Evolutionary conservation across 2,113 vertebrate species (phyloP), one percentile per base, ranked within the genome.

Genomic region (Atherinomorus stipes): DNA sequence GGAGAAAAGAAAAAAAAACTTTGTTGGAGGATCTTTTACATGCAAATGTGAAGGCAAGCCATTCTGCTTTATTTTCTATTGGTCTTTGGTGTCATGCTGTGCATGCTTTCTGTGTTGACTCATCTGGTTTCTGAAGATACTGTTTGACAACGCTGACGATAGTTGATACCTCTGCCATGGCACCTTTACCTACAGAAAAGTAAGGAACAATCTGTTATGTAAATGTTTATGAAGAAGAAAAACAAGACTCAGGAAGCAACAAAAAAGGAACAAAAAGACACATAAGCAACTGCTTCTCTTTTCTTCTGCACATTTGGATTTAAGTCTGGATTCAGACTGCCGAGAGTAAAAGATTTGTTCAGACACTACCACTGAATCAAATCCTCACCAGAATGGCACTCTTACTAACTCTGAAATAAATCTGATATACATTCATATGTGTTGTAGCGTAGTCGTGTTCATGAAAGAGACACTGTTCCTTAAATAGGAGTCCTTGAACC

Each of bases 91-190:
- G 21, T 21, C 64, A n/a, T 22, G 15, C 15, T 54, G 5, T 31
- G 40, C 58, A 82, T 22, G 70, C 73, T 42, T 69, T 53, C 40
- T 76, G 37, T 74, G 64, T 47, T 62, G 74, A 78, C n/a, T 83
- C 80, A 40, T 81, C 77, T 51, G 61, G 31, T 78, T 69, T 84
- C 21, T 59, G 83, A 25, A 92, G 70, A 71, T 91, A 85, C 53
- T 92, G 90, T 75, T 91, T 90, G 57, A 98, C 91, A 5, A 83
- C 89, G 57, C 89, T 89, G 74, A 97, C 84, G 26, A 99, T 97
- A 56, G 95, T 96, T 2, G 87, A 86, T 50, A 98, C 94, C 77
- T 98, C 98, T 26, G 97, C 97, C 98, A 99, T 99, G 85, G 96
- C 98, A 0, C 98, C 98, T 83, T 83, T 93, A 84, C 98, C 98